Percentiles rank a stretch among this genome's conserved stretches.
Evolutionary conservation across 2,888 invertebrate species (phyloP).

Genomic region (Nesidiocoris tenuis): DNA sequence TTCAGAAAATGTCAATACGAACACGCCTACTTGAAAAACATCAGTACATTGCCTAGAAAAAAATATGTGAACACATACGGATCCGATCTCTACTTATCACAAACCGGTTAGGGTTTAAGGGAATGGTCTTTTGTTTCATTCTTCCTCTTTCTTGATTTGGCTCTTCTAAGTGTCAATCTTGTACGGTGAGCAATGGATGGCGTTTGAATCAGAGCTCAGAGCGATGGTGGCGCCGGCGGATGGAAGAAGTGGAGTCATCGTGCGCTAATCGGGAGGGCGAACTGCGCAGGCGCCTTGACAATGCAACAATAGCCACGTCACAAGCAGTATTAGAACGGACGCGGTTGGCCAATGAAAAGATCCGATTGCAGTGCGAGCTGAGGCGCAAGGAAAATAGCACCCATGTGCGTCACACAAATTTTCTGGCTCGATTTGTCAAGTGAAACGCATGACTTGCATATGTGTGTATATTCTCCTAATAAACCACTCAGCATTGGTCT

Average conservation of each 20-base stretch:
- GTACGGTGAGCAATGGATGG: slow-evolving; percentile 5
- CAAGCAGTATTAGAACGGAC: slow-evolving; percentile 73
- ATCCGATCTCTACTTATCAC: too few relatives aligned
- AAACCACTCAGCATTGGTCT: too few relatives aligned
- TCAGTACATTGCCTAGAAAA: too few relatives aligned
- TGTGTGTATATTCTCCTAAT: slow-evolving; percentile 23
- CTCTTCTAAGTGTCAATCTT: background rate
- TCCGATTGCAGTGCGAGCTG: slow-evolving; percentile 60
- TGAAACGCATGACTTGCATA: slow-evolving; percentile 12
- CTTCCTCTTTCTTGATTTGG: background rate
- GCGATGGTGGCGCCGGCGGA: slow-evolving; percentile 45
- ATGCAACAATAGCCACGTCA: slow-evolving; percentile 71
- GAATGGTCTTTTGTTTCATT: background rate
- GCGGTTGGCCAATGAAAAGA: slow-evolving; percentile 68
- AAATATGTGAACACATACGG: too few relatives aligned
- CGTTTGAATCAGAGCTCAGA: slow-evolving; percentile 36
- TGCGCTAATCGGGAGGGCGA: slow-evolving; percentile 53
- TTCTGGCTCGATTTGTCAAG: slow-evolving; percentile 35
- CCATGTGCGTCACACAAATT: slow-evolving; percentile 44
- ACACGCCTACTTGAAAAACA: too few relatives aligned
- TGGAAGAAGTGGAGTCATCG: slow-evolving; percentile 44
- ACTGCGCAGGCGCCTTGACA: slow-evolving; percentile 59
- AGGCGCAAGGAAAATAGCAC: slow-evolving; percentile 37
- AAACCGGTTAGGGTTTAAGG: too few relatives aligned
- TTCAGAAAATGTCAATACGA: too few relatives aligned